Evolutionary conservation across 2,113 vertebrate genomes (phyloP).

Genomic region (Etia nguti): DNA sequence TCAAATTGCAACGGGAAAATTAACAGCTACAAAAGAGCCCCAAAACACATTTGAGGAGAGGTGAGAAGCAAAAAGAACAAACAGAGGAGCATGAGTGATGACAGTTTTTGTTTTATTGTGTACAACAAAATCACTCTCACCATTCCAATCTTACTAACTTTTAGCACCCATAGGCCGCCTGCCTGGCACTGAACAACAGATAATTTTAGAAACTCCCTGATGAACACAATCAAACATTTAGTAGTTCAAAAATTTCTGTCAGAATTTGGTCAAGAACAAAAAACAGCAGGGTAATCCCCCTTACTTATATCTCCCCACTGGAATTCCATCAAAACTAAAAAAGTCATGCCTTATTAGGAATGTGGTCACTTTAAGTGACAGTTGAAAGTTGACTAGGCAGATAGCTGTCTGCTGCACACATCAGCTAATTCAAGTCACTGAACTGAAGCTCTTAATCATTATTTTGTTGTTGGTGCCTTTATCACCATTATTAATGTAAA

Average conservation of each 20-base stretch:
- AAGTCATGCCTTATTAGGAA: no score
- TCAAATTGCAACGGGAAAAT: background rate
- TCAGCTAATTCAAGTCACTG: no score
- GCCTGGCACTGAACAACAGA: background rate
- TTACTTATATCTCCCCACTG: background rate
- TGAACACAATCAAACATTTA: background rate
- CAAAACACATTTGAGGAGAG: background rate
- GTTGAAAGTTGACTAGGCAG: no score
- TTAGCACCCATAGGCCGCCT: fast-evolving
- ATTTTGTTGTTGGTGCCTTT: no score
- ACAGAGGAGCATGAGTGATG: background rate
- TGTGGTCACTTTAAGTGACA: background rate
- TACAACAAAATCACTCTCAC: background rate
- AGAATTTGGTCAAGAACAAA: background rate
- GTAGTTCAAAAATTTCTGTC: background rate
- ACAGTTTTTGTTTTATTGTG: background rate
- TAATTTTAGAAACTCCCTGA: background rate
- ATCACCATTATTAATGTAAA: background rate
- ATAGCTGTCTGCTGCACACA: no score
- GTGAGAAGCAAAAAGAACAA: background rate
- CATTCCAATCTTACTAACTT: background rate
- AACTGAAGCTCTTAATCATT: no score
- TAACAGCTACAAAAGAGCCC: background rate
- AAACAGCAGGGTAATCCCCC: background rate
- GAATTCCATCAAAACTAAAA: background rate